phyloP scores from a whole-genome alignment of 2,113 vertebrate genomes.

The Colinus virginianus region DNA sequence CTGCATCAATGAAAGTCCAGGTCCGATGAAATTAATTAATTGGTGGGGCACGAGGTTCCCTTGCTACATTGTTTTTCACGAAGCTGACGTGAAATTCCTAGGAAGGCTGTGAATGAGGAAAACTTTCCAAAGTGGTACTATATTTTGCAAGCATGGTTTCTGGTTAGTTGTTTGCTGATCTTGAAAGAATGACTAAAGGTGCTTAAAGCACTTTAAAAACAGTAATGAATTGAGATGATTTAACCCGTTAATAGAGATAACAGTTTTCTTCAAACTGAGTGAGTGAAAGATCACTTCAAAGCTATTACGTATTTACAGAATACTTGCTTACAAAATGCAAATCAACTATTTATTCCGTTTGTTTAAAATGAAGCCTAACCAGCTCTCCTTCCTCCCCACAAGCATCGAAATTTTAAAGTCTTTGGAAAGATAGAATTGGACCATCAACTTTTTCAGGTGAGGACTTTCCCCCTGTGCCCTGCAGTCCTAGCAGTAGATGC shows the following conservation, averaged over 20 bases:
- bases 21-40: neutral
- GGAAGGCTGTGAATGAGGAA: neutral
- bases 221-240: neutral
- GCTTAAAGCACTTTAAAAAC: neutral
- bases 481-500: neutral
- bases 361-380: neutral
- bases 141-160: neutral
- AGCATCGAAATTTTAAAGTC: neutral
- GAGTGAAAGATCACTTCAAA: neutral
- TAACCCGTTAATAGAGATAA: neutral
- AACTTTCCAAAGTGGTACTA: neutral
- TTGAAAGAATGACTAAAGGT: neutral
- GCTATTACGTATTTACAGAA: neutral
- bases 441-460: neutral
- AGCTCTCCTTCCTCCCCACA: neutral
- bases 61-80: neutral
- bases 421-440: neutral
- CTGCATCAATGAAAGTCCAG: neutral
- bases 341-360: neutral
- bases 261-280: neutral
- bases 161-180: neutral
- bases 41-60: neutral
- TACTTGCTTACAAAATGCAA: conserved; percentile 8
- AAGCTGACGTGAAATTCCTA: neutral
- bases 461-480: neutral